Conservation (phyloP, 2,113 vertebrate genomes). For the Pelecanoides urinatrix region DNA sequence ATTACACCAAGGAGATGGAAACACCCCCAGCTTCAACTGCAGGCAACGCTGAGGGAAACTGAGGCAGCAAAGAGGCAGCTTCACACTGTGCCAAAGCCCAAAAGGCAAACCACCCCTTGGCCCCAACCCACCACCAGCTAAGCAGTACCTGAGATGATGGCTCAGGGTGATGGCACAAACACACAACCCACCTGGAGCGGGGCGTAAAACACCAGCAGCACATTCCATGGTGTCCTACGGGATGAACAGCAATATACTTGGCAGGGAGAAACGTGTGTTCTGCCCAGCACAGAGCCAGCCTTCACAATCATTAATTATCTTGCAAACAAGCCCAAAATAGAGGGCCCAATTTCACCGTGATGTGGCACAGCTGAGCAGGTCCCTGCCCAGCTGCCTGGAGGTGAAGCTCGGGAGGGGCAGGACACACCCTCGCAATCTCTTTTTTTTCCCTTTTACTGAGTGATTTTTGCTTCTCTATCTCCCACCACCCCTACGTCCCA, state of each 20-base stretch:
- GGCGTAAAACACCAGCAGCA: rapidly evolving
- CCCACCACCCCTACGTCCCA: background rate
- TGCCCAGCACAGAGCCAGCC: rapidly evolving
- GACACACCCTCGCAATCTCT: background rate
- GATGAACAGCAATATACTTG: rapidly evolving
- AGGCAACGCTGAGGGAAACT: background rate
- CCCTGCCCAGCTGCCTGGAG: background rate
- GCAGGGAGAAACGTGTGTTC: rapidly evolving
- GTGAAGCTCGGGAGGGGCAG: background rate
- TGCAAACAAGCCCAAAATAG: background rate
- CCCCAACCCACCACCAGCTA: background rate
- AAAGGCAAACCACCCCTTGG: background rate
- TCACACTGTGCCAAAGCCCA: background rate
- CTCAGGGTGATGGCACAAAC: background rate
- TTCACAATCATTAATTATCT: rapidly evolving
- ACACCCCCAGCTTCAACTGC: rapidly evolving
- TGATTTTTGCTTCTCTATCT: background rate
- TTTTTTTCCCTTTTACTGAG: background rate
- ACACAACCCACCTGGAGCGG: background rate
- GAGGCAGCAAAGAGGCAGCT: background rate
- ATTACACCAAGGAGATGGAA: background rate
- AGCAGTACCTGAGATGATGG: rapidly evolving
- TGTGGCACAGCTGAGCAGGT: background rate
- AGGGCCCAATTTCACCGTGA: background rate
- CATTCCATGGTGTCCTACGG: rapidly evolving